Evolutionary conservation across 2,797 vertebrate species (phyloP).

Genomic region (Pantherophis alleghaniensis): DNA sequence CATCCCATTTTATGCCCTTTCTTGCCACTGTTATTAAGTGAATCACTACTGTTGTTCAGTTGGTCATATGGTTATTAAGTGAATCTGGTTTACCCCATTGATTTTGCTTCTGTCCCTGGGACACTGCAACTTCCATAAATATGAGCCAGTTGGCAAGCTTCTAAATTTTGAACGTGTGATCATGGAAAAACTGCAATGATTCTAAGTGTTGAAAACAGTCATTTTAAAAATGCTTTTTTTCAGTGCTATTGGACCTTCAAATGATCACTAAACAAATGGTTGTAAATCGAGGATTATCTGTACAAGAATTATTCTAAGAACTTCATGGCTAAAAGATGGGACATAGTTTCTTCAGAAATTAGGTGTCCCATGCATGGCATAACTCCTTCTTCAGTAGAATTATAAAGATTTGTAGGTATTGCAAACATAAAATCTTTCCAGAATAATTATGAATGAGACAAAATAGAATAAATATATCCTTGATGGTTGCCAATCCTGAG

Average conservation of each 20-base stretch:
- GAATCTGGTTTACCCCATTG: background rate
- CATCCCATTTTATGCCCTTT: background rate
- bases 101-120: background rate
- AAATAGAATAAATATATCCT: background rate
- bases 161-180: no score
- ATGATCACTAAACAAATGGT: background rate
- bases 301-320: background rate
- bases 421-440: background rate
- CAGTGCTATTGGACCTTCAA: background rate
- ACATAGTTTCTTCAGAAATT: background rate
- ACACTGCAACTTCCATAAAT: background rate
- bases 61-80: background rate
- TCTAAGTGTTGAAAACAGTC: background rate
- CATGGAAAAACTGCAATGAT: background rate
- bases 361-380: background rate
- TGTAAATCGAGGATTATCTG: background rate
- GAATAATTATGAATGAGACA: background rate
- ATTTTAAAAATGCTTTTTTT: background rate
- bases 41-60: background rate
- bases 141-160: background rate
- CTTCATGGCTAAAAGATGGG: background rate
- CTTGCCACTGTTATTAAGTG: background rate
- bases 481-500: background rate
- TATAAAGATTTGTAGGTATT: background rate
- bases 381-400: background rate